Base-by-base conservation (phyloP, 2,888 invertebrate species). In the Agonum fuliginosum region DNA sequence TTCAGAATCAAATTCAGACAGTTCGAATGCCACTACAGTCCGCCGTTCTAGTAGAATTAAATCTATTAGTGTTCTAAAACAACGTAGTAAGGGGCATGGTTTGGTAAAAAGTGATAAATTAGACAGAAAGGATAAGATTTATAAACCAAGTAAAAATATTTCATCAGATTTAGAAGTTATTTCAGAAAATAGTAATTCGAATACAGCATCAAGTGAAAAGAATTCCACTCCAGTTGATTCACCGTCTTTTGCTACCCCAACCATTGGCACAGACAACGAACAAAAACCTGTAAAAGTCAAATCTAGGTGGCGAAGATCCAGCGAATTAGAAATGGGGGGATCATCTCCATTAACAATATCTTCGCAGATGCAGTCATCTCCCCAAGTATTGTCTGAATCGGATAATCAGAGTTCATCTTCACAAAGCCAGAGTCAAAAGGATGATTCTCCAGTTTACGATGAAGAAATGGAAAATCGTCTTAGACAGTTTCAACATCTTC, bases 271-370 rank as follows among this genome's bases (percentile, higher is more conserved):
- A 19, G 87, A 89, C 41, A 86, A 87, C 67, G 88, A 88, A 70
- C 89, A 89, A 73, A 93, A 93, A 87, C 94, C 93, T 0, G 93
- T 94, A 0, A 94, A 94, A 87, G 93, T 94, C 0, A 94, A 94
- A 83, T 94, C 94, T 8, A 88, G 94, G 8, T 94, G 94, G 94
- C 87, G 94, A 78, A 87, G 93, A 79, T 93, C 93, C 0, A 93
- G 93, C 85, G 94, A 94, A 83, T 86, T 93, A 75, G 94, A 93
- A 85, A 92, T 92, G 91, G 88, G 87, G 5, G 34, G 75, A 37
- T 67, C 75, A 5, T 75, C 75, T 5, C 75, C 75, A 2, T 37
- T 75, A 75, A 67, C 75, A n/a, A 22, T 65, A 8, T 46, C 51
- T 24, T 14, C 54, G 5, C 30, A 54, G 19, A 17, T 10, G 19